Base-by-base conservation (phyloP, 2,113 vertebrate genomes). In the Neolamprologus tretocephalus region DNA sequence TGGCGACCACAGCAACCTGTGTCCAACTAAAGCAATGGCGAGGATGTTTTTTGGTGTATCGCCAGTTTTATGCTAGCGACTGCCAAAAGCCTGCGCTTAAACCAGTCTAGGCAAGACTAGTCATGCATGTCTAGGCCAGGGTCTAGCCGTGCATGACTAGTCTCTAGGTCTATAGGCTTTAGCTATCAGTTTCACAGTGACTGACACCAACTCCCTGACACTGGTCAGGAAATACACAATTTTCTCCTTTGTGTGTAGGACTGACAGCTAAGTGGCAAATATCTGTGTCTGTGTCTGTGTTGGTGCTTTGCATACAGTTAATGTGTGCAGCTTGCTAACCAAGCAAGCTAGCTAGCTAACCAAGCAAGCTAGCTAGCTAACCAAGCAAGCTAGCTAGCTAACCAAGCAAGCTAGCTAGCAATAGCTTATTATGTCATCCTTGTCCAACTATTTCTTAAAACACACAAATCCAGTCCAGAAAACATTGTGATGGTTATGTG, bases 21-120 rank as follows among this genome's bases (percentile, higher is more conserved):
- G 11, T 40, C 19, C 63, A 40, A 21, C 63, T 21, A 68, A 40
- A 68, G 35, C 33, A 68, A 40, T 40, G 19, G 19, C n/a, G 1
- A 68, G 1, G 63, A 40, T 0, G 19, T 21, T 68, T 63, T 40
- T 9, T 40, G 35, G 35, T 40, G 63, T 21, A 21, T 37, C 0
- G 7, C 10, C 35, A 68, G 35, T 23, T 68, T 68, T 40, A 40
- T 23, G 5, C 37, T 42, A 42, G n/a, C 8, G 5, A 71, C 66
- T 42, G 0, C n/a, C 35, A 42, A 71, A 42, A 9, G 12, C 12
- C 37, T 42, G 7, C 1, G 3, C 7, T 1, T 40, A 26, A 73
- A 28, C 40, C 40, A 28, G 9, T 17, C 61, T 66, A 37, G 17
- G 17, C 10, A 8, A 5, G 33, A 66, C 17, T n/a, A 37, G 10